A percentile compares a stretch with the other conserved stretches of the same genome.
phyloP scores from a whole-genome alignment of 2,797 vertebrate species.

The Gymnothorax javanicus region DNA sequence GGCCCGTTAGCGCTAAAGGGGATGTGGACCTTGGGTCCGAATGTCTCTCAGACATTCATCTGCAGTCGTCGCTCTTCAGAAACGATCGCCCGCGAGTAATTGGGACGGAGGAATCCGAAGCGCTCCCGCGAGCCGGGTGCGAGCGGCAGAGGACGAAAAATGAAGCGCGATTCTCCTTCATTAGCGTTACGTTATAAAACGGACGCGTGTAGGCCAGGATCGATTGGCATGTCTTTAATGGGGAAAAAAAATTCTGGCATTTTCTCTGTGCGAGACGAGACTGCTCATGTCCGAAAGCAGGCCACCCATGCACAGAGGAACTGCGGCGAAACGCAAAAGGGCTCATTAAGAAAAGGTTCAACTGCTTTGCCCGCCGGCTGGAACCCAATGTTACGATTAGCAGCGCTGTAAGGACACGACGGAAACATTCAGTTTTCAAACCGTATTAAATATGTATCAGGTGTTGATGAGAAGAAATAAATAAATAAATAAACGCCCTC shows the following conservation, averaged over 20 bases:
- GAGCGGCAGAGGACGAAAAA: slow-evolving; percentile 10
- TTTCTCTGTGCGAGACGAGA: slow-evolving; percentile 37
- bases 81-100: slow-evolving; percentile 15
- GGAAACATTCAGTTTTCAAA: slow-evolving; percentile 73
- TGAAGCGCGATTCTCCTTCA: slow-evolving; percentile 26
- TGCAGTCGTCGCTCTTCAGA: slow-evolving; percentile 32
- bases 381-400: slow-evolving; percentile 37
- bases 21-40: neutral
- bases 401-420: slow-evolving; percentile 59
- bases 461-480: slow-evolving; percentile 69
- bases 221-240: neutral
- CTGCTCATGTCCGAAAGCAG: slow-evolving; percentile 39
- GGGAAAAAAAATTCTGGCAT: slow-evolving; percentile 5
- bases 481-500: slow-evolving; percentile 69
- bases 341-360: slow-evolving; percentile 55
- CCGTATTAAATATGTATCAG: slow-evolving; percentile 72
- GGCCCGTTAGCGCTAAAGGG: neutral
- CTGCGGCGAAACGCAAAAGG: slow-evolving; percentile 55
- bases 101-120: slow-evolving; percentile 25
- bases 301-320: slow-evolving; percentile 47
- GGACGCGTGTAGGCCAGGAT: neutral
- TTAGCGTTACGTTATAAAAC: slow-evolving; percentile 38
- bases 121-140: slow-evolving; percentile 23
- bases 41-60: neutral
- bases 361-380: slow-evolving; percentile 42